phyloP scores from a whole-genome alignment of 2,888 invertebrate genomes.

The Meghimatium bilineatum region DNA sequence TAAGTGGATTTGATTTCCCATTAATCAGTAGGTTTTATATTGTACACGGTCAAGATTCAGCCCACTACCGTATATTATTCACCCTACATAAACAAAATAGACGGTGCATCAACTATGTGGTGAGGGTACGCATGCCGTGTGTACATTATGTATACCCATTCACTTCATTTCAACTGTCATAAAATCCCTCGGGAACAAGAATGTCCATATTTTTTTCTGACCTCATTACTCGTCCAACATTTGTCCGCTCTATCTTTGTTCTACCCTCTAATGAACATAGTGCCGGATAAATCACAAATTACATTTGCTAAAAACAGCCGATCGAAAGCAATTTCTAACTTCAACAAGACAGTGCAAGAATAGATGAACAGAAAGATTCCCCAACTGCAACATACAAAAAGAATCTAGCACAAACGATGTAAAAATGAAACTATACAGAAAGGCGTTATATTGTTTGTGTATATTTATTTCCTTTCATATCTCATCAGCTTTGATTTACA shows the following conservation, averaged over 20 bases:
- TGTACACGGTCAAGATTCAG: too few relatives aligned
- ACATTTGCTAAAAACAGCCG: not conserved
- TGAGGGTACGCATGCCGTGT: not conserved
- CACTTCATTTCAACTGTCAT: not conserved
- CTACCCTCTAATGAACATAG: not conserved
- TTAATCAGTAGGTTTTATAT: too few relatives aligned
- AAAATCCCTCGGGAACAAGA: not conserved
- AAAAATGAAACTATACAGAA: not conserved
- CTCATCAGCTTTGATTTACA: not conserved
- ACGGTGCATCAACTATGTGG: not conserved
- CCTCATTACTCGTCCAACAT: not conserved
- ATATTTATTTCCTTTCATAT: not conserved
- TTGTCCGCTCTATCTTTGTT: not conserved
- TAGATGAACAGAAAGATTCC: not conserved
- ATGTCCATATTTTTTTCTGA: not conserved
- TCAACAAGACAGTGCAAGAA: not conserved
- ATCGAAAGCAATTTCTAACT: not conserved
- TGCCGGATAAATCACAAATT: conserved; percentile 1
- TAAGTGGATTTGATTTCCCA: too few relatives aligned
- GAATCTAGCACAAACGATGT: not conserved
- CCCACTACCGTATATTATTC: too few relatives aligned
- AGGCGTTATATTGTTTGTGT: not conserved
- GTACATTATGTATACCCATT: not conserved
- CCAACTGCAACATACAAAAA: too few relatives aligned
- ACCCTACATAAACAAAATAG: too few relatives aligned